Base-by-base conservation (phyloP, 2,113 vertebrate genomes). In the Platichthys flesus region DNA sequence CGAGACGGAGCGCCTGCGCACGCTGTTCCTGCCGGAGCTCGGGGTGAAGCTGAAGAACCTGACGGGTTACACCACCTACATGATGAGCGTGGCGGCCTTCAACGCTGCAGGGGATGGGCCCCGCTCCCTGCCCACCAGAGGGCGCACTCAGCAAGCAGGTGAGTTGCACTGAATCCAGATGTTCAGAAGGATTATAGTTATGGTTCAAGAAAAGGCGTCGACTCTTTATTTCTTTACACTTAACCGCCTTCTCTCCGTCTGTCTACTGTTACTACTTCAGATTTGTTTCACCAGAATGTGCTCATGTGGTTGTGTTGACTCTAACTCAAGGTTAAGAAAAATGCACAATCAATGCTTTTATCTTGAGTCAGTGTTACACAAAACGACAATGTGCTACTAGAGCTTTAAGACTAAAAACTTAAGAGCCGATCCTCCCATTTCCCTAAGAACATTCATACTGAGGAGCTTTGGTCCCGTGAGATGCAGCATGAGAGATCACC, bases 101-200 rank as follows among this genome's bases (percentile, higher is more conserved):
- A 99, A 99, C 0, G 96, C 97, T 0, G 98, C 98, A 0, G 98
- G 98, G 0, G 98, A 99, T 0, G 97, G 98, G 0, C 98, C 98
- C 0, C 95, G 94, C 67, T 97, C 96, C 77, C 1, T 91, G 37
- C 93, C 97, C 0, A 94, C 96, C 85, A 92, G 88, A 83, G 96
- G 95, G 76, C 95, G 95, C 91, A 99, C 98, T 9, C 97, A 97
- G 93, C 97, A 98, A 97, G 97, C 97, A 95, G 97, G 97, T 98
- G 88, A 84, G 92, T 59, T 31, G 31, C 58, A 18, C 13, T 28
- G 14, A 74, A 70, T 70, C 71, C 67, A 64, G 77, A 85, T 80
- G 84, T 70, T 42, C 10, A 13, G 10, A 12, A 2, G 69, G 59
- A 45, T 16, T 40, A 56, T 3, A 55, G 18, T 37, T 42, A 37